phyloP scores from a whole-genome alignment of 2,113 vertebrate genomes.

The Scomber colias region DNA sequence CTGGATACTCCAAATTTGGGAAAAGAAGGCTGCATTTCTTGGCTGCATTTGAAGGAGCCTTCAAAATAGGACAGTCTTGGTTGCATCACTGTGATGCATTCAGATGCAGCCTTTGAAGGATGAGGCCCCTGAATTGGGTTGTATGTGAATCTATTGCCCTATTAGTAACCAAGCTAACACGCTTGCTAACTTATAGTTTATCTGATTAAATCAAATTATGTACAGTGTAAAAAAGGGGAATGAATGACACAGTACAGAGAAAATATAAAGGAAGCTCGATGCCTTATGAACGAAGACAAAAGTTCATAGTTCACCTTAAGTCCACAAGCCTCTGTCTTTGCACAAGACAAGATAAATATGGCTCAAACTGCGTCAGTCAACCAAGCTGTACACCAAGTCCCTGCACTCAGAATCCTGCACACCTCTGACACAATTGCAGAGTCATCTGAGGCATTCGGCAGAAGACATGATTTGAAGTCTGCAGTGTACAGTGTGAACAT shows the following conservation, averaged over 20 bases:
- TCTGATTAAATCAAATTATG: too few species aligned
- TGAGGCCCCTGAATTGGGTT: too few species aligned
- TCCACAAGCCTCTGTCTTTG: constrained; percentile 1
- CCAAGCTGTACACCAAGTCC: constrained; percentile 2
- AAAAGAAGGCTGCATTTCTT: too few species aligned
- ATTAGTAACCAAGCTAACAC: not conserved
- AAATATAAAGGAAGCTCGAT: not conserved
- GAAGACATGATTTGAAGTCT: constrained; percentile 51
- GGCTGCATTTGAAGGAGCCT: too few species aligned
- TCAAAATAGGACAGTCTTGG: too few species aligned
- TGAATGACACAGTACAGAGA: too few species aligned
- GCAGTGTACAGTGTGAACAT: constrained; percentile 44
- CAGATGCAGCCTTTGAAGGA: too few species aligned
- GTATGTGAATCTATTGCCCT: not conserved
- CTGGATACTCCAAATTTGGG: too few species aligned
- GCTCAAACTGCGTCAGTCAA: constrained; percentile 7
- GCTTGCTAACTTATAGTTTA: not conserved
- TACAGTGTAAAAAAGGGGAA: too few species aligned
- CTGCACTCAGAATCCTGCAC: constrained; percentile 9
- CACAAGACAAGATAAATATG: not conserved
- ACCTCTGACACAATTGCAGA: constrained; percentile 28
- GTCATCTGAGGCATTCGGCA: constrained; percentile 42
- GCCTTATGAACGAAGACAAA: not conserved
- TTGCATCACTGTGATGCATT: too few species aligned
- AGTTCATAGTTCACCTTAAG: not conserved